Conservation (phyloP, 1,140 invertebrate species). For the Drosophila gunungcola region DNA sequence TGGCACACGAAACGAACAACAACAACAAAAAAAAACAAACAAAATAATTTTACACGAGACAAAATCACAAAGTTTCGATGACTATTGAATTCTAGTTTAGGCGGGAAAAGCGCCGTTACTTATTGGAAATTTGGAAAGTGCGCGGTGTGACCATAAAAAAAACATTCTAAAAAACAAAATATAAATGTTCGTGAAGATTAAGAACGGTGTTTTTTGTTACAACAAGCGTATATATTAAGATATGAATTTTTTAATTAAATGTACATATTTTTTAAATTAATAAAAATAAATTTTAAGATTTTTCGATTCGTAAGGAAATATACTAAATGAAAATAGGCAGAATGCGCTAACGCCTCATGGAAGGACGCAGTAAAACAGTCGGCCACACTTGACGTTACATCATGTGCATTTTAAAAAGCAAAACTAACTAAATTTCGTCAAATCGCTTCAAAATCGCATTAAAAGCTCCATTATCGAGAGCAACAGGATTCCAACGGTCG, state of each 20-base stretch:
- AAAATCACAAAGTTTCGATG: background rate
- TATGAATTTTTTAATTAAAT: no score
- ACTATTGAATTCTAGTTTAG: background rate
- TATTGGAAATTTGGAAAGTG: background rate
- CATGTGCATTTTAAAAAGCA: slow-evolving; percentile 26
- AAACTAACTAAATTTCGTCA: slow-evolving; percentile 35
- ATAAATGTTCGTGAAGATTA: background rate
- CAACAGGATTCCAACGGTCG: slow-evolving; percentile 7
- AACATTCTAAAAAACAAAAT: background rate
- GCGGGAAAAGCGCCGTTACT: slow-evolving; percentile 22
- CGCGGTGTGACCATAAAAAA: background rate
- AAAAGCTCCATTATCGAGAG: slow-evolving; percentile 11
- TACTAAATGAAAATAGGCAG: background rate
- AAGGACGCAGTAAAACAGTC: background rate
- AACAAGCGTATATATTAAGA: no score
- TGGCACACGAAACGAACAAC: background rate
- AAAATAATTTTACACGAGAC: background rate
- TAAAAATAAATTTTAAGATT: no score
- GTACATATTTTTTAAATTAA: no score
- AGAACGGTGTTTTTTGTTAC: no score
- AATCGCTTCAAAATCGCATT: slow-evolving; percentile 10
- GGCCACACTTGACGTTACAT: slow-evolving; percentile 50
- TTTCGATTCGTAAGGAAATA: background rate
- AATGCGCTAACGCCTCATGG: background rate
- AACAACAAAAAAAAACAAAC: no score